Percentiles rank a stretch among this genome's conserved stretches.
These are phyloP conservation scores for Paragorgia papillata DNA, from an alignment of 92 coral and sea anemone genomes.

Conservation along the genomic window DNA sequence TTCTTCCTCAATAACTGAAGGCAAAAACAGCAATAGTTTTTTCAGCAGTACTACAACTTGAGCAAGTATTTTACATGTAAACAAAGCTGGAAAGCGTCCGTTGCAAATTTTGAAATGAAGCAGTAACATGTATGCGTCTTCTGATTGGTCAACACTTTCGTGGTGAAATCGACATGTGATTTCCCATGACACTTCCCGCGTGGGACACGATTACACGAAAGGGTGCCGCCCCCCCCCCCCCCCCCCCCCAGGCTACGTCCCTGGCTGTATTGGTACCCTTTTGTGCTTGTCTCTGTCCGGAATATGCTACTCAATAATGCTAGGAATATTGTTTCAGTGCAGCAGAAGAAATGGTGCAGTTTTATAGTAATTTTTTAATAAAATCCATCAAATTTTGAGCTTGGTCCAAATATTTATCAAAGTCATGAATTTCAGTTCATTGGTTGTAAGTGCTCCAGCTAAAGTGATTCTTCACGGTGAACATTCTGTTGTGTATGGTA, in stretches of 20 bases:
- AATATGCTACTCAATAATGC: no score
- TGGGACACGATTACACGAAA: no score
- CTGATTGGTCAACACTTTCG: background rate
- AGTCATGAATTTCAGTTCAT: conserved; percentile 32
- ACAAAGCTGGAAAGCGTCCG: background rate
- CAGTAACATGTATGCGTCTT: background rate
- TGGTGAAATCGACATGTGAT: background rate
- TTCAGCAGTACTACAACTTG: background rate
- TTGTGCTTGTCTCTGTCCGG: no score
- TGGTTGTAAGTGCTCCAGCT: conserved; percentile 91
- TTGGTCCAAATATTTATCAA: no score
- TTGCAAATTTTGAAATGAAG: background rate
- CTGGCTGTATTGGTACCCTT: no score
- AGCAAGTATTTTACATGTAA: background rate
- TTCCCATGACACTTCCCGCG: background rate
- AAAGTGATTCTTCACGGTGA: conserved; percentile 95
- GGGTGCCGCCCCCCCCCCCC: no score
- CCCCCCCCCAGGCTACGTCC: no score
- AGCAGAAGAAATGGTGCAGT: no score
- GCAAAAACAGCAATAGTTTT: background rate
- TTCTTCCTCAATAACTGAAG: background rate
- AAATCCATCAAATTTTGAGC: no score
- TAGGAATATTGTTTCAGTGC: no score
- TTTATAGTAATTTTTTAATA: no score
- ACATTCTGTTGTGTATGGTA: conserved; percentile 98